phyloP scores from a whole-genome alignment of 2,888 invertebrate species.

The Diarsia mendica region DNA sequence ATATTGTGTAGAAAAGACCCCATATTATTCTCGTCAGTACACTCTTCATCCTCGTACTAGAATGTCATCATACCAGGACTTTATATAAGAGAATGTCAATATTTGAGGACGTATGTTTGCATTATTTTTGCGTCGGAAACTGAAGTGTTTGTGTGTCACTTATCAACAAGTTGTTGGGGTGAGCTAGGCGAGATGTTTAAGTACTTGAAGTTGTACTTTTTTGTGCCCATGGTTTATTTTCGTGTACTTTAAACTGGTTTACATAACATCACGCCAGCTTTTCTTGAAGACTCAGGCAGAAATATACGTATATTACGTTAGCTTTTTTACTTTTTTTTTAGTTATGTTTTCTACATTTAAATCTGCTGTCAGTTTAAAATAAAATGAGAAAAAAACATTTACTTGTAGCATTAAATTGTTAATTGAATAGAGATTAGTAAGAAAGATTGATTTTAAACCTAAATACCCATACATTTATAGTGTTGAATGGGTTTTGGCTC shows the following conservation, averaged over 20 bases:
- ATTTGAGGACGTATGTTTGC: constrained; percentile 42
- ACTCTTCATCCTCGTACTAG: not conserved
- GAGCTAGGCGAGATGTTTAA: constrained; percentile 2
- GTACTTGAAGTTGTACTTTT: not conserved
- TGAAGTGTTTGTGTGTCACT: constrained; percentile 38
- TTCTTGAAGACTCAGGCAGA: not conserved
- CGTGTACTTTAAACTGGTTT: not conserved
- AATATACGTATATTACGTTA: not conserved
- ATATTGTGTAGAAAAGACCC: not conserved
- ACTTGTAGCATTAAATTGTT: too few relatives aligned
- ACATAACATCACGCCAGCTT: not conserved
- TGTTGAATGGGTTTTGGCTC: too few relatives aligned
- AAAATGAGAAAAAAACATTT: too few relatives aligned
- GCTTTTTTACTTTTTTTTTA: too few relatives aligned
- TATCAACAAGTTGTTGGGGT: constrained; percentile 55
- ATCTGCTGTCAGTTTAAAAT: not conserved
- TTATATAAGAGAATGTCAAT: constrained; percentile 37
- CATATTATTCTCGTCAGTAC: constrained; percentile 15
- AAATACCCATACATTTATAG: too few relatives aligned
- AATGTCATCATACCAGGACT: constrained; percentile 35
- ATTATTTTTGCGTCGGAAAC: constrained; percentile 30
- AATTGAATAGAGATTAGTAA: too few relatives aligned
- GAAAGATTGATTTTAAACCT: too few relatives aligned
- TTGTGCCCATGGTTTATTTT: not conserved
- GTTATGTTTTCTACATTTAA: not conserved